Percentiles rank a stretch among this genome's conserved stretches.
phyloP scores from a whole-genome alignment of 2,113 vertebrate genomes.

The Columbina picui region DNA sequence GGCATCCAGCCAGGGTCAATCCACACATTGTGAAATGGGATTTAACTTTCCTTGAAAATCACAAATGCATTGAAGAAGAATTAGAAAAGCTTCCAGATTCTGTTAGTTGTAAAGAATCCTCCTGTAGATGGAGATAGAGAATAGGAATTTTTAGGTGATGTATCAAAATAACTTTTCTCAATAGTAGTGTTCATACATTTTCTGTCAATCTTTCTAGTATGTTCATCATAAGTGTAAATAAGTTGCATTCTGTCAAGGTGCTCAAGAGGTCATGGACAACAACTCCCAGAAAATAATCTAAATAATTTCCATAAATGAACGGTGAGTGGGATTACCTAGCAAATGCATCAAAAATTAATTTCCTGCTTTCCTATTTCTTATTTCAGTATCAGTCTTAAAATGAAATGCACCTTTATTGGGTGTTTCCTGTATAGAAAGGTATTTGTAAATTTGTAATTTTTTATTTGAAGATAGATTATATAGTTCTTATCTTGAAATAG shows the following conservation, averaged over 20 bases:
- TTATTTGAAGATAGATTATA: not conserved
- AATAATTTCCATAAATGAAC: not conserved
- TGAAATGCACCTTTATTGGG: not conserved
- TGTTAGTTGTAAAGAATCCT: not conserved
- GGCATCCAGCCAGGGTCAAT: too few species aligned
- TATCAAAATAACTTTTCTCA: not conserved
- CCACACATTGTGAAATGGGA: not conserved
- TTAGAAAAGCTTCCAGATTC: not conserved
- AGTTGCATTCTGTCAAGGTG: not conserved
- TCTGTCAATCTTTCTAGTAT: not conserved
- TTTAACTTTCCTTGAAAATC: not conserved
- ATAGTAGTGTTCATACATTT: not conserved
- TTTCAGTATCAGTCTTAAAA: not conserved
- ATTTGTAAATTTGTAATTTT: not conserved
- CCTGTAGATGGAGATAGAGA: slow-evolving; percentile 57
- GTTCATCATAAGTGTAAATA: not conserved
- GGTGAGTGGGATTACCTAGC: not conserved
- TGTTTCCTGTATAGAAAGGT: not conserved
- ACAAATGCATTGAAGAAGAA: not conserved
- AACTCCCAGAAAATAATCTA: not conserved
- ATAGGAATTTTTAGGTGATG: not conserved
- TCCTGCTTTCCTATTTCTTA: not conserved
- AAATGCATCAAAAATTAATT: not conserved
- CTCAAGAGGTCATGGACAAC: not conserved
- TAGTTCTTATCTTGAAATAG: not conserved